These are phyloP conservation scores for Thyatira batis DNA, from an alignment of 2,888 invertebrate genomes.

Conservation along the genomic window DNA sequence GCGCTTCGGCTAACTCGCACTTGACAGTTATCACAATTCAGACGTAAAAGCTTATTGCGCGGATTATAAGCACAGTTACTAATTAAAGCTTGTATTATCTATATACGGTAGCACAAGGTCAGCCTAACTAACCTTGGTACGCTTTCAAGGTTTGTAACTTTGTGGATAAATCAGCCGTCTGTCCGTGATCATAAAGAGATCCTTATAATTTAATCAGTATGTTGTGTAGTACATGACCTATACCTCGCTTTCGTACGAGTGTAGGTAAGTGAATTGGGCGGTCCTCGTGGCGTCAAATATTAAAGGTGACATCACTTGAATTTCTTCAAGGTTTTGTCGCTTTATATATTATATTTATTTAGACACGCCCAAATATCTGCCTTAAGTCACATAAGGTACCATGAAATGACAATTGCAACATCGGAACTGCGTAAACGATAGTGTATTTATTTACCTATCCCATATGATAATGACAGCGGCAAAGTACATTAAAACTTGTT, in stretches of 20 bases:
- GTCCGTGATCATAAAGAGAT: neutral
- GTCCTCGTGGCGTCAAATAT: neutral
- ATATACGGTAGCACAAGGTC: neutral
- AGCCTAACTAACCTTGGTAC: neutral
- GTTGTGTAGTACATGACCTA: neutral
- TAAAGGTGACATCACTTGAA: neutral
- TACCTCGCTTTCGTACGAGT: neutral
- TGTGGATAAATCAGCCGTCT: neutral
- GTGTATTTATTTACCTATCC: too few relatives aligned
- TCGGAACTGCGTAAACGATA: too few relatives aligned
- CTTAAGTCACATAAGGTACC: too few relatives aligned
- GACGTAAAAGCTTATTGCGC: too few relatives aligned
- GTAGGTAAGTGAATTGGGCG: neutral
- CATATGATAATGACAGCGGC: too few relatives aligned
- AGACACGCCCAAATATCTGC: too few relatives aligned
- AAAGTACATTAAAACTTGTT: too few relatives aligned
- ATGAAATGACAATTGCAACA: too few relatives aligned
- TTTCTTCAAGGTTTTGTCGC: neutral
- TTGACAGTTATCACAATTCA: too few relatives aligned
- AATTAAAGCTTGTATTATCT: too few relatives aligned
- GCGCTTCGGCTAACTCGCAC: too few relatives aligned
- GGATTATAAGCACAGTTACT: too few relatives aligned
- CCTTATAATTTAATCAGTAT: neutral
- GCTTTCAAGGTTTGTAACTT: neutral
- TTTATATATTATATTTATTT: neutral